Base-by-base conservation (phyloP, 1,140 invertebrate species). In the Ctenoplectra terminalis region DNA sequence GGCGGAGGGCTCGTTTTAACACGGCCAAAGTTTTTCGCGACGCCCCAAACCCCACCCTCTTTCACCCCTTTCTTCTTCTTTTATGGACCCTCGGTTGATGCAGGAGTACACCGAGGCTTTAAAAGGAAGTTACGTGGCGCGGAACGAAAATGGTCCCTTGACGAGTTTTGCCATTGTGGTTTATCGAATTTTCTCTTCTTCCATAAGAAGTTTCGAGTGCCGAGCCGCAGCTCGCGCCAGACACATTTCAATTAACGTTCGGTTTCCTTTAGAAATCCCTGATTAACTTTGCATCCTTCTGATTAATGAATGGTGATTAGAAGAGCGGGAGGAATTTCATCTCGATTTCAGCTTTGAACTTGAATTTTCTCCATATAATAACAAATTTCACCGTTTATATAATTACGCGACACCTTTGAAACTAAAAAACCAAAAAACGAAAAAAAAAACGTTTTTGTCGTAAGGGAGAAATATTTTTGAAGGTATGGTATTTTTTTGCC, bases 151-250 rank as follows among this genome's bases (percentile, higher is more conserved):
- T 67, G 79, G 79, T 81, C 79, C 79, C 72, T n/a, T 26, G 79
- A 75, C 79, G 79, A 74, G 79, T 46, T 66, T 75, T 75, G 72
- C 79, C 79, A 81, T 81, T 81, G 79, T 81, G 79, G 79, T 81
- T 67, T 74, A 81, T 81, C 79, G 79, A 74, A 81, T 75, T 81
- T 75, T 66, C 75, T 81, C 83, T 83, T 82, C 69, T 56, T 75
- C 52, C 29, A 2, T 11, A 48, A 37, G 46, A 80, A 80, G 34
- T 80, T 80, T 80, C 70, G 77, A 80, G 77, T 63, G 29, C 48
- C 37, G 11, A 52, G 17, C 13, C 48, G 29, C 29, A n/a, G 34
- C 26, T 67, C 71, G 31, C 11, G 31, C 31, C 63, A 61, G 69
- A 54, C 77, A 80, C 66, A 52, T 74, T 66, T 72, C 72, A 77